Conservation (phyloP, 2,888 invertebrate species). For the Colletes collaris region DNA sequence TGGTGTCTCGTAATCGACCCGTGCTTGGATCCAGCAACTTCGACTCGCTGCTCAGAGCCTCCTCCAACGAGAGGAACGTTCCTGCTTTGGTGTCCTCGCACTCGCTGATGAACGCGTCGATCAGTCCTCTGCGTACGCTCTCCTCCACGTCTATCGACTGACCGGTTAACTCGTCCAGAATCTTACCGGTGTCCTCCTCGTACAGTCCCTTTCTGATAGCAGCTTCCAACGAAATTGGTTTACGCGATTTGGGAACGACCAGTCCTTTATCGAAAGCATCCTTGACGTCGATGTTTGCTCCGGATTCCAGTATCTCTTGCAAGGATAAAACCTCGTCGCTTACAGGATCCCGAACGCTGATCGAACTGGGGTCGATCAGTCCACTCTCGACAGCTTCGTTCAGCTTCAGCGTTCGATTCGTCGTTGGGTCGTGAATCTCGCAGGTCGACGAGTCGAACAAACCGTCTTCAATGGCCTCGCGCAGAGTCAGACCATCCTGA, state of each 20-base stretch:
- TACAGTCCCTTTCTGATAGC: conserved; percentile 89
- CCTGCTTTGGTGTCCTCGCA: conserved; percentile 91
- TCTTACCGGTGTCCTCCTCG: conserved; percentile 88
- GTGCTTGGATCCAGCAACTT: conserved; percentile 87
- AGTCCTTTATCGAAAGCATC: conserved; percentile 89
- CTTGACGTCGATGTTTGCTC: conserved; percentile 88
- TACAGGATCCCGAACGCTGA: conserved; percentile 89
- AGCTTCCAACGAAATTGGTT: conserved; percentile 91
- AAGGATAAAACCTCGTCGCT: conserved; percentile 90
- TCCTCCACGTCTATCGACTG: conserved; percentile 89
- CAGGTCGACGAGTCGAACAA: conserved; percentile 88
- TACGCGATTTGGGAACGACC: conserved; percentile 87
- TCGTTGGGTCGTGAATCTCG: conserved; percentile 86
- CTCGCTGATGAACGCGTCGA: conserved; percentile 92
- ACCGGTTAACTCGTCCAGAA: conserved; percentile 89
- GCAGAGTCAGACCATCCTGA: conserved; percentile 84
- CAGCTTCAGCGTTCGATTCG: conserved; percentile 87
- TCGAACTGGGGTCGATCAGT: conserved; percentile 90
- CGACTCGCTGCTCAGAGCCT: conserved; percentile 85
- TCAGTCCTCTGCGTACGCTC: conserved; percentile 90
- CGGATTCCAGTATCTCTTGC: conserved; percentile 91
- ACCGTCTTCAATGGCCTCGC: conserved; percentile 88
- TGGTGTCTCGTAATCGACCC: conserved; percentile 90
- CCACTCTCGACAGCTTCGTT: conserved; percentile 91
- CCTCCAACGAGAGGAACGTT: conserved; percentile 88